Base-by-base conservation (phyloP, 2,888 invertebrate species). In the Heliconius cydno region DNA sequence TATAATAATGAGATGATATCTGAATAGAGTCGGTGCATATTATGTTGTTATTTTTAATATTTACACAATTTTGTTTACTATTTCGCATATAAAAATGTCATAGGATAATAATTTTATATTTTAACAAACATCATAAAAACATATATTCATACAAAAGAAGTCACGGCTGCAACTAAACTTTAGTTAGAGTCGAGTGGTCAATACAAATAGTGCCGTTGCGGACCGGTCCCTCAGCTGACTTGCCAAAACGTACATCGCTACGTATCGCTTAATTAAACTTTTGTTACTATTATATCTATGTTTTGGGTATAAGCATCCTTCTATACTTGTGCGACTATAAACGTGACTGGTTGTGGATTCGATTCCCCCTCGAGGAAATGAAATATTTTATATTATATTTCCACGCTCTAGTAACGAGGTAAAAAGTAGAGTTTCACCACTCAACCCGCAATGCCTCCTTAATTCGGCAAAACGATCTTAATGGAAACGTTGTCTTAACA, bases 191-290 rank as follows among this genome's bases (percentile, higher is more conserved):
- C 25, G 34, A 79, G 38, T 74, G 57, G 60, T 75, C 74, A 77
- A 72, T 70, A 87, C 88, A 87, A 86, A 87, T 81, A 79, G 80
- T 85, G 85, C 87, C 87, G 88, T 87, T 86, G 72, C 67, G 81
- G 83, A 85, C 82, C 81, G 81, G 79, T 82, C 79, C n/a, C 65
- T 19, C 87, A 85, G 84, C 86, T 87, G 87, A 85, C 83, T 80
- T 76, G 80, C 78, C 82, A 71, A 82, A 82, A 81, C 78, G 67
- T 28, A 67, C n/a, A 76, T 52, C 65, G 77, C 75, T 72, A 41
- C 63, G 46, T 68, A 65, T 66, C 25, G 28, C 67, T 60, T 68
- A 78, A 78, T 78, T 78, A 74, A 60, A 28, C 66, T 38, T 68
- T n/a, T 52, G 66, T 78, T 41, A 41, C 60, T 25, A 74, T 74